These are phyloP conservation scores for Coluber constrictor DNA, from an alignment of 2,797 vertebrate species.

Conservation along the genomic window DNA sequence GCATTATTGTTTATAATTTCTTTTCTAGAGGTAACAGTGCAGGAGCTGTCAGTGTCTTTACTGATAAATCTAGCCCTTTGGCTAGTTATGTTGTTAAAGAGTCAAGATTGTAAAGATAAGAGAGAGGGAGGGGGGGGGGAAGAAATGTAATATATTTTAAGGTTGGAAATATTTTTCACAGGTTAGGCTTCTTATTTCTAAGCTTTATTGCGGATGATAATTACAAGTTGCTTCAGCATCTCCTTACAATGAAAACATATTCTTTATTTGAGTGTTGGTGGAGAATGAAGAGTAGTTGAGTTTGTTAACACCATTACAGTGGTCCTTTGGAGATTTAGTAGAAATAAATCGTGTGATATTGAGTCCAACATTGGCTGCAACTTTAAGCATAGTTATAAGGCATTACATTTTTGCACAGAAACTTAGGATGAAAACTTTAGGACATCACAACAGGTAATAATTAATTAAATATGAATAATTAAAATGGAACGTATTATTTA, in stretches of 20 bases:
- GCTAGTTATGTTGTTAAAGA: neutral
- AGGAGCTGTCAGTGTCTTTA: neutral
- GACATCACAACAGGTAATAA: neutral
- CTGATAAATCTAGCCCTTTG: neutral
- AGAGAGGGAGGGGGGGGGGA: neutral
- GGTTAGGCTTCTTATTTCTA: neutral
- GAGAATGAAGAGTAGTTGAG: neutral
- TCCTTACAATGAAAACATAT: neutral
- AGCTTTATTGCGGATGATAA: neutral
- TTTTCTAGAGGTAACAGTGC: neutral
- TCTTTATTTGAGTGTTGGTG: neutral
- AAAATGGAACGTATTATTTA: neutral
- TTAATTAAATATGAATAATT: neutral
- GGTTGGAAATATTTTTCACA: neutral
- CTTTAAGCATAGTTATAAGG: neutral
- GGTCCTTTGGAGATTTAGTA: neutral
- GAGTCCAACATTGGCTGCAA: neutral
- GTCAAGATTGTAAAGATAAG: neutral
- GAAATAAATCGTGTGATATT: neutral
- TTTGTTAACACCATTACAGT: neutral
- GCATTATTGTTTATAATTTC: neutral
- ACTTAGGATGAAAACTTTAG: neutral
- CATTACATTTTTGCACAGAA: neutral
- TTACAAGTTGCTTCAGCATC: neutral
- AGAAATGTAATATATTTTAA: neutral